A percentile compares a stretch with the other conserved stretches of the same genome.
These are phyloP conservation scores for Datnioides undecimradiatus DNA, from an alignment of 2,113 vertebrate genomes.

Conservation along the genomic window DNA sequence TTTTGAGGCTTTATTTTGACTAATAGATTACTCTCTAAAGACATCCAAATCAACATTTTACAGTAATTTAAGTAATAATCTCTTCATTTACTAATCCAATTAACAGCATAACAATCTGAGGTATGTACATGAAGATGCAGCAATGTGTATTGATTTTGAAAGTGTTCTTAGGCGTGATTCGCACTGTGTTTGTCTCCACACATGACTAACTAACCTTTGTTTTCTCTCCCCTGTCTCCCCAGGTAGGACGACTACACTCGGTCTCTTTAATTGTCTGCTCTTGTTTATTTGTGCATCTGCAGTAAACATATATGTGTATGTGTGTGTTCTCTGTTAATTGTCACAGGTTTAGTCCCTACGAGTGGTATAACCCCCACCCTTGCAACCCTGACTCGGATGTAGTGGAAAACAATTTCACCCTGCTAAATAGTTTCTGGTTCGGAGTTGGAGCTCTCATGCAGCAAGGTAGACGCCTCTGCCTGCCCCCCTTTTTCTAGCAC, in stretches of 20 bases:
- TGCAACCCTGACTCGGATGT: conserved; percentile 99
- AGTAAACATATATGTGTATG: conserved; percentile 70
- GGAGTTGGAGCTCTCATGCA: conserved; percentile 99
- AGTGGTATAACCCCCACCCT: conserved; percentile 99
- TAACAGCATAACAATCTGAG: conserved; percentile 11
- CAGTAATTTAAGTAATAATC: conserved; percentile 29
- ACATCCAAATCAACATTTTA: conserved; percentile 9
- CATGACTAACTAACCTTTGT: conserved; percentile 68
- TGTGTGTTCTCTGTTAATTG: conserved; percentile 89
- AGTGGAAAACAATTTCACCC: conserved; percentile 99
- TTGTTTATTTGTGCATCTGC: conserved; percentile 41
- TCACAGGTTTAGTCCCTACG: conserved; percentile 99
- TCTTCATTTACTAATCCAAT: conserved; percentile 31
- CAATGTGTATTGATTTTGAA: neutral
- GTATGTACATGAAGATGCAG: conserved; percentile 5
- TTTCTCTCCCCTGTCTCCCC: conserved; percentile 73
- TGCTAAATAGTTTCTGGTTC: conserved; percentile 99
- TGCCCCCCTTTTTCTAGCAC: conserved; percentile 85
- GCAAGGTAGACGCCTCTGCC: conserved; percentile 99
- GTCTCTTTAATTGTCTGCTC: conserved; percentile 35
- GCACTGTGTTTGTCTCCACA: conserved; percentile 14
- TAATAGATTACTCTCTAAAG: conserved; percentile 9
- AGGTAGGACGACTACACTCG: conserved; percentile 65
- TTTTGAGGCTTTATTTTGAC: conserved; percentile 18
- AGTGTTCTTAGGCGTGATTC: neutral